Conservation (phyloP, 2,888 invertebrate species). For the Drosophila meridionalis region DNA sequence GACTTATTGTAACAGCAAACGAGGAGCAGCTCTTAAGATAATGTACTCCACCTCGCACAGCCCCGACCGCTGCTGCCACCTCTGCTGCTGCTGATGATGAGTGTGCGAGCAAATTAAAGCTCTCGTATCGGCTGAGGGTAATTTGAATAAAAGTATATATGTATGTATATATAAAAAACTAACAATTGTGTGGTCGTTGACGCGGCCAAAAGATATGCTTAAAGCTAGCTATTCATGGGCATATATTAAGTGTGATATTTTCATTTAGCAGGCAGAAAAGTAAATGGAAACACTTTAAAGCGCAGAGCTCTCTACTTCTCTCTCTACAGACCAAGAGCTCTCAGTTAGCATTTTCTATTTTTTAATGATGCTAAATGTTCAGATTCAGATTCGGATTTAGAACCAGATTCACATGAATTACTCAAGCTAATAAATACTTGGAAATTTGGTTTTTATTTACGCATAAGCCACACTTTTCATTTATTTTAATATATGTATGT, state of each 20-base stretch:
- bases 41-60: slow-evolving; percentile 53
- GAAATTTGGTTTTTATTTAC: not conserved
- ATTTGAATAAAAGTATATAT: not conserved
- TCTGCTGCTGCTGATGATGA: slow-evolving; percentile 32
- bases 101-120: slow-evolving; percentile 70
- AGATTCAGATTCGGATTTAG: not conserved
- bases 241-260: not conserved
- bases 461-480: not conserved
- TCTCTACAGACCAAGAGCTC: too few relatives aligned
- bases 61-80: not conserved
- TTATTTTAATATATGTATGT: not conserved
- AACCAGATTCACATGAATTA: not conserved
- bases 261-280: not conserved
- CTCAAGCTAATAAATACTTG: slow-evolving; percentile 1
- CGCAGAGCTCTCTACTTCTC: too few relatives aligned
- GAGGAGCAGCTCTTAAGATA: slow-evolving; percentile 70
- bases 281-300: not conserved
- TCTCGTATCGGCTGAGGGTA: slow-evolving; percentile 16
- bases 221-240: not conserved
- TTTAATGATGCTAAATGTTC: not conserved
- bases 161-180: not conserved
- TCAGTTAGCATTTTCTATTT: too few relatives aligned
- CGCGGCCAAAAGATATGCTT: slow-evolving; percentile 8
- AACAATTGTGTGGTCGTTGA: not conserved
- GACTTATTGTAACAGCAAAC: slow-evolving; percentile 71